These are phyloP conservation scores for Danio choprae DNA, from an alignment of 2,797 vertebrate genomes.

Conservation along the genomic window DNA sequence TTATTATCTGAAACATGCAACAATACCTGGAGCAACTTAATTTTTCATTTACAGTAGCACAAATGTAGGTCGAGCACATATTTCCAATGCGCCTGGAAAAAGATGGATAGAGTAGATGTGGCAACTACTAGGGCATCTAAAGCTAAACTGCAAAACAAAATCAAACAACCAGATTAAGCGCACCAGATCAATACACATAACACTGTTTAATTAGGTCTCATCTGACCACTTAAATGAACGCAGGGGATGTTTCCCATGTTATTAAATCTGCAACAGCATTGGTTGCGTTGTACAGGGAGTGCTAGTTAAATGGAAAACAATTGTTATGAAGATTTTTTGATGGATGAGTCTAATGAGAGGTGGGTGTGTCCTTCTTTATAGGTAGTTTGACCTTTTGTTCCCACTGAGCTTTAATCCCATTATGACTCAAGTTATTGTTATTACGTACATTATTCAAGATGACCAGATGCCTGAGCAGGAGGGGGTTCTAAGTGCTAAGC, in stretches of 20 bases:
- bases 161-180: background rate
- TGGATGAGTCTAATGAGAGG: background rate
- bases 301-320: constrained; percentile 8
- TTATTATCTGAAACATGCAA: no score
- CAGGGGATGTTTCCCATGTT: background rate
- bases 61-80: no score
- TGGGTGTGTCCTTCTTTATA: constrained; percentile 61
- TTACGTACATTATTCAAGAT: constrained; percentile 71
- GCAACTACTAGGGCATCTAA: background rate
- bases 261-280: constrained; percentile 9
- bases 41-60: no score
- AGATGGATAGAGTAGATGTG: background rate
- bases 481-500: constrained; percentile 67
- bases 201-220: constrained; percentile 40
- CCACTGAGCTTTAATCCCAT: constrained; percentile 63
- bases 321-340: constrained; percentile 7
- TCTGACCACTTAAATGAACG: constrained; percentile 7
- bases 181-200: constrained; percentile 22
- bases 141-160: background rate
- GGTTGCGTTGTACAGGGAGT: background rate
- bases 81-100: background rate
- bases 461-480: constrained; percentile 76
- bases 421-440: constrained; percentile 73
- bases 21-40: no score
- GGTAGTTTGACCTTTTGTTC: constrained; percentile 73